Evolutionary conservation across 37 sponge, comb jelly and placozoan genomes (phyloP), one percentile per base, ranked within the genome.

Genomic region (Oopsacas minuta): DNA sequence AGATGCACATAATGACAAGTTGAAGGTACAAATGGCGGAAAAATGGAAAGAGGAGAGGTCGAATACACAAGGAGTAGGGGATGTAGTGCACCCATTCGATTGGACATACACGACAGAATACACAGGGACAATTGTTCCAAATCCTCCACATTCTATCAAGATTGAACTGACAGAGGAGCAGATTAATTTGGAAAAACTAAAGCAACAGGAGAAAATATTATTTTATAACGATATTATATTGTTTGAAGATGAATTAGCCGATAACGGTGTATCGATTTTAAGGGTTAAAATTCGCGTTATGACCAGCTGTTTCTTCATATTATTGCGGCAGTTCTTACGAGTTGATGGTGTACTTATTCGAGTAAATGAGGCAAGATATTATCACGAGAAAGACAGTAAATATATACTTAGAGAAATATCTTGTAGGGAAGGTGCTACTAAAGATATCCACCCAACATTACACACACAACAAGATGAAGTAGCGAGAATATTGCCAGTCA

Each of bases 221-320:
- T 92, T 91, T 83, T 94, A 88, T 37, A 92, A 92, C 37, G 94
- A 94, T 17, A 81, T 91, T 23, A 85, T 92, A 36, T 69, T 96
- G 38, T 96, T 91, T 86, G 97, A 96, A 37, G 97, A 96, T 83
- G 97, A 96, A 85, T 89, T 96, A 25, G 94, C 91, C 0, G 97
- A 96, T 83, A 94, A 96, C 83, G 97, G 97, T 30, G 53, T 61
- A 0, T 91, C 94, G 8, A 82, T 84, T 36, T 88, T 92, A 38
- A 91, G 82, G 35, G 93, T 92, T 0, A 96, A 96, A 82, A 87
- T 95, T 3, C 82, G 97, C 25, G 90, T 92, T n/a, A 96, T 96
- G 97, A 87, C 94, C 35, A 90, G 90, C 87, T 90, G 91, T 22
- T 90, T 96, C 83, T 91, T 92, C 37, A 81, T 96, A 23, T 88